Evolutionary conservation across 2,113 vertebrate genomes (phyloP), one percentile per base, ranked within the genome.

Genomic region (Dromas ardeola): DNA sequence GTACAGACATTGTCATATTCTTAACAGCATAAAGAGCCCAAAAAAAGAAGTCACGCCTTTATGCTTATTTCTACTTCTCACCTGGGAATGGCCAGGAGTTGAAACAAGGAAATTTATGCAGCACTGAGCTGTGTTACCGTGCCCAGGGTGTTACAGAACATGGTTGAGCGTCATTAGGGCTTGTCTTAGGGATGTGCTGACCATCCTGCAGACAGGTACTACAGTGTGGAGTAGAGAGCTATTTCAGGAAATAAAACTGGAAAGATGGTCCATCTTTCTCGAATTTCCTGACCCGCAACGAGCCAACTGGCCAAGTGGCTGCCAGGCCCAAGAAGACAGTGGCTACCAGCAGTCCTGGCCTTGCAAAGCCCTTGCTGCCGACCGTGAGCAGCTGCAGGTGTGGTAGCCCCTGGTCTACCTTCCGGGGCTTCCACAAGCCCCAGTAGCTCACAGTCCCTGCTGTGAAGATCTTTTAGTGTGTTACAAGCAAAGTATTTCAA

Each of bases 191-290:
- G 81, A 69, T 10, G 26, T 1, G n/a, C 89, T 15, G 49, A 11
- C 47, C 0, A 1, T 21, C 19, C 43, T 13, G n/a, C 0, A 5
- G 70, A 22, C 0, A 20, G 30, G 26, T 5, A 18, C 23, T 2
- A 7, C 36, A 10, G 20, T 3, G 55, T 3, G 2, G 2, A 11
- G 50, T 2, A 22, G 50, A 22, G 34, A 30, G 74, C 29, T 10
- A 10, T 6, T 52, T 15, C 74, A 53, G 79, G 32, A 40, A 21
- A 58, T 3, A 17, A 20, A n/a, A 29, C 11, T 10, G 50, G 27
- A 13, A 29, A 62, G 36, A 23, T 40, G 59, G 13, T 20, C 10
- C 42, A 8, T 7, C 53, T 10, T n/a, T 11, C 53, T 55, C 20
- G 0, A 2, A 13, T 15, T 9, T 47, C 22, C 74, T 13, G 66